Percentiles rank a stretch among this genome's conserved stretches.
Conservation (phyloP, 2,113 vertebrate genomes). For the Leptocoma aspasia region DNA sequence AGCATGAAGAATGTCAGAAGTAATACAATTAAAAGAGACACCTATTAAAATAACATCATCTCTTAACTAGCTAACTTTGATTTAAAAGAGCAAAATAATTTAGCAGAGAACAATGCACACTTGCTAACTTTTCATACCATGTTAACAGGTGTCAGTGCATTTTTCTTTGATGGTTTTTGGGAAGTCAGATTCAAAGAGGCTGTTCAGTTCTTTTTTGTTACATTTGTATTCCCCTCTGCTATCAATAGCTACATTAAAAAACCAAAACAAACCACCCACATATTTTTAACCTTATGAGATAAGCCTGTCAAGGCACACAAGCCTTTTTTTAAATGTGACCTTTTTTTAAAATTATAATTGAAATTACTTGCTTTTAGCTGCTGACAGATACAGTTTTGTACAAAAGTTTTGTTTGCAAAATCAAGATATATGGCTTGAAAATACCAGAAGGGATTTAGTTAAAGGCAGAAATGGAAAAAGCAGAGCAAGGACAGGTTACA, state of each 20-base stretch:
- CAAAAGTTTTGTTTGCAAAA: not conserved
- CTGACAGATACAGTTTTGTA: not conserved
- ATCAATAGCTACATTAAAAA: not conserved
- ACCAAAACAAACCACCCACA: rapidly evolving
- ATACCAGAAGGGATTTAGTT: not conserved
- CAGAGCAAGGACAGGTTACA: not conserved
- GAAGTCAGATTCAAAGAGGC: not conserved
- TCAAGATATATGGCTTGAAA: not conserved
- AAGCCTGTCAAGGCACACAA: not conserved
- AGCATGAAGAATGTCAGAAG: not conserved
- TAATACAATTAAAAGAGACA: not conserved
- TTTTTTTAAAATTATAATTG: not conserved
- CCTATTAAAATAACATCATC: not conserved
- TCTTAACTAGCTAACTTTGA: not conserved
- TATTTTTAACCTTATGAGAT: not conserved
- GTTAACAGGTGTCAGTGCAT: not conserved
- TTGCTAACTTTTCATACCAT: not conserved
- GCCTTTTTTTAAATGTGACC: too few species aligned
- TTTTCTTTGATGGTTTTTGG: not conserved
- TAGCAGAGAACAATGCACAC: not conserved
- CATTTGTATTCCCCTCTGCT: not conserved
- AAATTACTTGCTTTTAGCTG: not conserved
- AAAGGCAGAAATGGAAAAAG: not conserved
- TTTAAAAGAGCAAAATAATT: not conserved
- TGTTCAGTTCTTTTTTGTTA: not conserved